These are phyloP conservation scores for Montipora cactus DNA, from an alignment of 64 coral and sea anemone species.

Conservation along the genomic window DNA sequence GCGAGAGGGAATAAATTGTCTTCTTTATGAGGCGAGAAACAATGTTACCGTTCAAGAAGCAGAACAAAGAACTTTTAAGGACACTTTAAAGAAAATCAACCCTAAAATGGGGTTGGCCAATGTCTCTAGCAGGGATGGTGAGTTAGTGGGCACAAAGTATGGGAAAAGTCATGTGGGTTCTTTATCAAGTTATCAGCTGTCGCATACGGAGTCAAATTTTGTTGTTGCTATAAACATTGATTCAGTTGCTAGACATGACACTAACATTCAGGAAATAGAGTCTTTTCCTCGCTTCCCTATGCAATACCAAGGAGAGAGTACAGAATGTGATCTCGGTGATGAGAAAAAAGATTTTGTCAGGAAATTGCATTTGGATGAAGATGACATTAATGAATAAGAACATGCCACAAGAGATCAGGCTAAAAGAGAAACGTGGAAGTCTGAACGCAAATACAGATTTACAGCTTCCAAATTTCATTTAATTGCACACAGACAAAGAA, in stretches of 20 bases:
- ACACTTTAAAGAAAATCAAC: constrained; percentile 35
- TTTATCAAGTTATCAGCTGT: constrained; percentile 47
- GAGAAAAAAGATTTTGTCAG: background rate
- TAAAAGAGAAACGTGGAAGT: background rate
- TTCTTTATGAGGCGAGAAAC: constrained; percentile 48
- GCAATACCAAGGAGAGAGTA: background rate
- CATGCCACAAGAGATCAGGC: background rate
- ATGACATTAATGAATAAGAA: background rate
- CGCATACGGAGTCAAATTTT: constrained; percentile 14
- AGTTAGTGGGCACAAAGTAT: constrained; percentile 41
- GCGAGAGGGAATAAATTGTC: constrained; percentile 22
- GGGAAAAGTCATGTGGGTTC: constrained; percentile 33
- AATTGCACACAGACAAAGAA: background rate
- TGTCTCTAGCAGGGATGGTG: background rate
- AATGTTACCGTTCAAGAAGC: background rate
- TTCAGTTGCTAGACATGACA: background rate
- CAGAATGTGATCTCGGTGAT: background rate
- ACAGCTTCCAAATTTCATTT: background rate
- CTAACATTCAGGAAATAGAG: constrained; percentile 1
- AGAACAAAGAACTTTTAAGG: constrained; percentile 34
- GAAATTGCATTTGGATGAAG: background rate
- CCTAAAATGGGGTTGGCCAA: constrained; percentile 36
- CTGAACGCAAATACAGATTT: background rate
- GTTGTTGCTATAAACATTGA: constrained; percentile 5
- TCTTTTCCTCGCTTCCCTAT: background rate